Conservation (phyloP, 2,888 invertebrate species). For the Lithosia quadra region DNA sequence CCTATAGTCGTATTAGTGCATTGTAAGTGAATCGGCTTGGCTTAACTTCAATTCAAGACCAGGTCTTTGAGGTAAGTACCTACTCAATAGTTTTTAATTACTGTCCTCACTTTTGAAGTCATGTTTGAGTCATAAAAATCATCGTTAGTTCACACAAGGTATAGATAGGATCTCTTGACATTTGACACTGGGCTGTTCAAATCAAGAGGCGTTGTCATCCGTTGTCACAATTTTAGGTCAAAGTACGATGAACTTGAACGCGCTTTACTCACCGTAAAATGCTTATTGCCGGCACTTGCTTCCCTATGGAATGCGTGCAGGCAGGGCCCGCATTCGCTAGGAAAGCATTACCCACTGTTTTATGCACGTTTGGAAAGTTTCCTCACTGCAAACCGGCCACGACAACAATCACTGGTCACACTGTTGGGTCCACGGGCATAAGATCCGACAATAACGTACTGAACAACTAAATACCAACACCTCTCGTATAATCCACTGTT, state of each 20-base stretch:
- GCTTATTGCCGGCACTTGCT: slow-evolving; percentile 85
- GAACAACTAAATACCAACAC: slow-evolving; percentile 74
- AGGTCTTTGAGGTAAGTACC: background rate
- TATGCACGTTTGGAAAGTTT: slow-evolving; percentile 86
- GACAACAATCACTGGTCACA: slow-evolving; percentile 86
- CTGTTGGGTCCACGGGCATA: slow-evolving; percentile 73
- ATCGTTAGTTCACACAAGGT: slow-evolving; percentile 48
- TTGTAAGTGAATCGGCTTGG: background rate
- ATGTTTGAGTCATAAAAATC: slow-evolving; percentile 44
- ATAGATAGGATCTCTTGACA: slow-evolving; percentile 60
- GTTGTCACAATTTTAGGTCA: slow-evolving; percentile 80
- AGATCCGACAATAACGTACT: slow-evolving; percentile 74
- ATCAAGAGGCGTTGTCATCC: slow-evolving; percentile 55
- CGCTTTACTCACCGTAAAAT: slow-evolving; percentile 86
- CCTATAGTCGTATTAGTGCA: background rate
- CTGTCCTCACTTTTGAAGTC: slow-evolving; percentile 33
- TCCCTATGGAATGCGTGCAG: slow-evolving; percentile 85
- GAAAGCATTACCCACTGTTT: slow-evolving; percentile 85
- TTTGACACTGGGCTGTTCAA: slow-evolving; percentile 65
- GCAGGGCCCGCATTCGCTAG: slow-evolving; percentile 84
- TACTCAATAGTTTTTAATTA: slow-evolving; percentile 2
- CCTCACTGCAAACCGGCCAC: slow-evolving; percentile 84
- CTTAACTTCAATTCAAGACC: background rate
- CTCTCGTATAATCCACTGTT: slow-evolving; percentile 78
- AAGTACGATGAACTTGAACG: slow-evolving; percentile 85